Evolutionary conservation across 2,113 vertebrate genomes (phyloP).

Genomic region (Xenotilapia longispinis): DNA sequence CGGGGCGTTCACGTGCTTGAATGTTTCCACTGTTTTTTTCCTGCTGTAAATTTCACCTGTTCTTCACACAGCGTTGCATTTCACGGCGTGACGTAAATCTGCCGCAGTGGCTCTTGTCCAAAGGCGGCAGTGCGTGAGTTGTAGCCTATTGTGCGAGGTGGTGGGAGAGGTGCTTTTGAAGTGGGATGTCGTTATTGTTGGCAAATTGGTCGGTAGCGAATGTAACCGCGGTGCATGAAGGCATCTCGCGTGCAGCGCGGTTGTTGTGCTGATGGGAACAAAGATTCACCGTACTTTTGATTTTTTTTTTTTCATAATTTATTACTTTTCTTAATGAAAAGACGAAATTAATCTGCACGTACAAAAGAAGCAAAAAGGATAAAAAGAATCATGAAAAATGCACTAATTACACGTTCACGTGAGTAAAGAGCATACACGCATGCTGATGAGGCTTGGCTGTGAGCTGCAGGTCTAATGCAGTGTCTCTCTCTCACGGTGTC

Average conservation of each 20-base stretch:
- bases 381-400: not conserved
- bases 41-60: constrained; percentile 25
- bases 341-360: fast-evolving
- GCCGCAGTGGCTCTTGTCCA: not conserved
- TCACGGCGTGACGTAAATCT: not conserved
- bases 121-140: not conserved
- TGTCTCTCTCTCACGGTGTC: constrained; percentile 58
- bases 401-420: fast-evolving
- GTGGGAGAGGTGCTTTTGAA: not conserved
- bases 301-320: fast-evolving
- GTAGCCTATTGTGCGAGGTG: constrained; percentile 4
- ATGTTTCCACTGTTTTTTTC: not conserved
- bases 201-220: not conserved
- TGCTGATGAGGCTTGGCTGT: constrained; percentile 6
- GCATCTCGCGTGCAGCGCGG: not conserved
- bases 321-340: not conserved
- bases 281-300: fast-evolving
- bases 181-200: not conserved
- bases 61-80: not conserved
- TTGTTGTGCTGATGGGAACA: not conserved
- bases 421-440: not conserved
- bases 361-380: not conserved
- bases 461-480: constrained; percentile 40
- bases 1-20: not conserved
- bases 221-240: not conserved